Percentiles rank a stretch among this genome's conserved stretches.
Evolutionary conservation across 2,888 invertebrate genomes (phyloP).

Genomic region (Chalcis sispes): DNA sequence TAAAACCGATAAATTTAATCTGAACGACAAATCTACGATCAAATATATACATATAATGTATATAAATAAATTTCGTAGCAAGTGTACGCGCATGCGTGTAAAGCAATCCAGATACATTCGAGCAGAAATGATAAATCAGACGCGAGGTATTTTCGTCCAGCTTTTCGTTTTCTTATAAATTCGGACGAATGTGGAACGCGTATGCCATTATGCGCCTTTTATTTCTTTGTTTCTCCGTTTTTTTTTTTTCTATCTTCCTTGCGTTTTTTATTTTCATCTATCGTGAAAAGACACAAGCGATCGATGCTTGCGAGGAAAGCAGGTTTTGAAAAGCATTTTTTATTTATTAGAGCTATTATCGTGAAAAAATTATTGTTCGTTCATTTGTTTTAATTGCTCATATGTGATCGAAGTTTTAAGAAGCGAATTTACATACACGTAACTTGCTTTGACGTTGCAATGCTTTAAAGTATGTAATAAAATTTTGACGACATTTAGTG

Average conservation of each 20-base stretch:
- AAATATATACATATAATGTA: neutral
- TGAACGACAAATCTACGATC: conserved; percentile 25
- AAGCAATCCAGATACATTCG: conserved; percentile 11
- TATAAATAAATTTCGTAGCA: conserved; percentile 27
- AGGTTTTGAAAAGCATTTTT: neutral
- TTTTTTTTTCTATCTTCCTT: conserved; percentile 12
- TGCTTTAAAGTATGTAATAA: neutral
- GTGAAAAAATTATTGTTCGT: conserved; percentile 26
- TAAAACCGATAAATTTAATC: conserved; percentile 47
- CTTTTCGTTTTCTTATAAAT: conserved; percentile 13
- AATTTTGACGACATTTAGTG: neutral
- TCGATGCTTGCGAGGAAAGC: conserved; percentile 18
- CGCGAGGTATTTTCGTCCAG: conserved; percentile 9
- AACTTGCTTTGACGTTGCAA: neutral
- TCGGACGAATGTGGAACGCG: conserved; percentile 21
- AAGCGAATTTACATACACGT: conserved; percentile 24
- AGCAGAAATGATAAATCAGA: conserved; percentile 32
- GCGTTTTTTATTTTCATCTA: neutral
- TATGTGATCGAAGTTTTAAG: conserved; percentile 8
- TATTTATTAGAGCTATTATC: too few relatives aligned
- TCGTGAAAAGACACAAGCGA: neutral
- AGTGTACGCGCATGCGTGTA: too few relatives aligned
- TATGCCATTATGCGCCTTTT: conserved; percentile 1
- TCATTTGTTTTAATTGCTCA: conserved; percentile 31
- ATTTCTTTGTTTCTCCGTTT: neutral